phyloP scores from a whole-genome alignment of 2,797 vertebrate species.

The Hafferia zeledoni region DNA sequence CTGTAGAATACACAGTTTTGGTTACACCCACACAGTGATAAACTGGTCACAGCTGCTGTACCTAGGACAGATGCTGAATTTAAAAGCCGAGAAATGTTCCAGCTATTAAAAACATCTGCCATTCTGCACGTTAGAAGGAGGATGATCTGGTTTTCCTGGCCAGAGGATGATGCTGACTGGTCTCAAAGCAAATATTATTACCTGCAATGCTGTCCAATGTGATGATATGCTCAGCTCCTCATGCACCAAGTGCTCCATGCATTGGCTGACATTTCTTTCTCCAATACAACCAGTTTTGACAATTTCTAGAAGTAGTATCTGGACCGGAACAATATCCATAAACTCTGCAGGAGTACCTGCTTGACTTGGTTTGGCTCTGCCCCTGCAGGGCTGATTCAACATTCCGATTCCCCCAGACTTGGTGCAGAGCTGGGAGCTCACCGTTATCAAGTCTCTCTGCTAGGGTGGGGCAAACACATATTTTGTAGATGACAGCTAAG shows the following conservation, averaged over 20 bases:
- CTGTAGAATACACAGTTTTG: too few relatives aligned
- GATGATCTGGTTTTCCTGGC: not conserved
- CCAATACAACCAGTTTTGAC: not conserved
- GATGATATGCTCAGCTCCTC: not conserved
- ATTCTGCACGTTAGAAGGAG: not conserved
- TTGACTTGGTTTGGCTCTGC: not conserved
- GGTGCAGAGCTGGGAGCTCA: not conserved
- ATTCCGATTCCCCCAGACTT: not conserved
- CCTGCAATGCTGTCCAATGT: rapidly evolving
- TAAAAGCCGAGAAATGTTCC: not conserved
- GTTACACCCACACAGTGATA: too few relatives aligned
- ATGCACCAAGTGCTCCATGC: rapidly evolving
- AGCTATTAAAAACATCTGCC: not conserved
- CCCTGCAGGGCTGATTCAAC: not conserved
- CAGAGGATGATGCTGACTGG: not conserved
- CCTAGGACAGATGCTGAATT: not conserved
- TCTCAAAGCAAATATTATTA: not conserved
- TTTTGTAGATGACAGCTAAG: not conserved
- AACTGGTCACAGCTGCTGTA: too few relatives aligned
- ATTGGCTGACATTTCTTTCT: not conserved
- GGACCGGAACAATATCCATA: not conserved
- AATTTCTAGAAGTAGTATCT: not conserved
- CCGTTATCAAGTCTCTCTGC: not conserved
- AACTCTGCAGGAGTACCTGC: not conserved
- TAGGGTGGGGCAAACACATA: not conserved